These are phyloP conservation scores for Phoeniculus purpureus DNA, from an alignment of 2,797 vertebrate genomes.

Conservation along the genomic window DNA sequence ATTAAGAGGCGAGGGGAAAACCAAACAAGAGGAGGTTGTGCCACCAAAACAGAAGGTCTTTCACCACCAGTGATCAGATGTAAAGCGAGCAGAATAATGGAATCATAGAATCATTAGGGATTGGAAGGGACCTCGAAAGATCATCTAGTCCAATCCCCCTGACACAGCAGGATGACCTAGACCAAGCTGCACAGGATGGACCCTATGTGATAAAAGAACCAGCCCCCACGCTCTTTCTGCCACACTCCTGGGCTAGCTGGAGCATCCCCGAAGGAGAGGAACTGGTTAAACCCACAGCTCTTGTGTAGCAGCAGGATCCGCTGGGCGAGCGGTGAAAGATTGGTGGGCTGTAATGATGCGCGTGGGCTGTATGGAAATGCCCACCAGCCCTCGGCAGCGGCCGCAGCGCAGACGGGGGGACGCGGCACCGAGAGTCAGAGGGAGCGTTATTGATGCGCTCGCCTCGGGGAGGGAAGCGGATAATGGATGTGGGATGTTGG, in stretches of 20 bases:
- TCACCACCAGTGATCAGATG: no score
- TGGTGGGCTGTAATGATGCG: slow-evolving; percentile 78
- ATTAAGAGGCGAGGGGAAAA: slow-evolving; percentile 49
- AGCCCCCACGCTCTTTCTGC: accelerated
- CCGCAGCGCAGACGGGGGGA: slow-evolving; percentile 60
- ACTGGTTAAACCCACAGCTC: slow-evolving; percentile 44
- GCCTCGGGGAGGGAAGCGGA: slow-evolving; percentile 88
- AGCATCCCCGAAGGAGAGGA: slow-evolving; percentile 33
- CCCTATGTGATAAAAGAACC: accelerated
- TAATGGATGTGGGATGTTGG: slow-evolving; percentile 88
- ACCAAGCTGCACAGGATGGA: no score
- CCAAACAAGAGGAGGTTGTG: not conserved
- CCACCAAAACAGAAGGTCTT: not conserved
- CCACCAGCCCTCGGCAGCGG: slow-evolving; percentile 82
- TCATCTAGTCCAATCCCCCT: no score
- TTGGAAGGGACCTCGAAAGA: no score
- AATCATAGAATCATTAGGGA: no score
- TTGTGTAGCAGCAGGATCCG: slow-evolving; percentile 43
- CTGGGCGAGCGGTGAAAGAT: slow-evolving; percentile 74
- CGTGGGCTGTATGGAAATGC: slow-evolving; percentile 77
- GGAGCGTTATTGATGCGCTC: slow-evolving; percentile 93
- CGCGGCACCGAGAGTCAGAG: slow-evolving; percentile 67
- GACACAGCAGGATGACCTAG: no score
- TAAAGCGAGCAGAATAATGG: not conserved
- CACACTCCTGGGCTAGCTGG: not conserved